Base-by-base conservation (phyloP, 2,113 vertebrate species). In the Scytalopus superciliaris region DNA sequence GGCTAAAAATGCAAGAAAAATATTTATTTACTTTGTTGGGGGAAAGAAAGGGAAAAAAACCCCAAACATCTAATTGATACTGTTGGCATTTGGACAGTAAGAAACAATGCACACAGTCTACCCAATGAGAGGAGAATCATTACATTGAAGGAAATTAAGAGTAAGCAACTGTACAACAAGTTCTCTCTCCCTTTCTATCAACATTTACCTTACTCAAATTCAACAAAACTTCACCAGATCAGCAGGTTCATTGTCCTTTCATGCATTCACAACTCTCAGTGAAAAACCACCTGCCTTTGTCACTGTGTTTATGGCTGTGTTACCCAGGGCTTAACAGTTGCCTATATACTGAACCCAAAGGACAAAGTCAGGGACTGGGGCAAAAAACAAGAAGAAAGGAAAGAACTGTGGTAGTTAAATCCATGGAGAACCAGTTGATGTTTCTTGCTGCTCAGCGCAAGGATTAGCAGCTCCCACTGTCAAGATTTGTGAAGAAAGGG, bases 1-100 rank as follows among this genome's bases (percentile, higher is more conserved):
- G 37, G 37, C 44, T 73, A 89, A 91, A 95, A 85, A 94, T 44
- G 37, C 9, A 77, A 92, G 60, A 22, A 88, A 91, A 75, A 57
- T 25, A 57, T 68, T 77, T 92, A 78, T 94, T 94, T 80, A 33
- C 33, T 76, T 84, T 85, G 12, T 60, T 62, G 63, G 5, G 16
- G 13, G 13, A 53, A 95, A 75, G 17, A 68, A 93, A 78, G 10
- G 8, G 7, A 5, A 19, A 39, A 10, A 30, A 7, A 23, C 30
- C 55, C 1, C 3, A 78, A 68, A 3, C 16, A 50, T 35, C 47
- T 87, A 72, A 63, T 87, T 56, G 33, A 60, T 70, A 35, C 12
- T 30, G 9, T 50, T 72, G 40, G 21, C 25, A 52, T 73, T 80
- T 66, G 8, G 19, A 62, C 7, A 55, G 31, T 50, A 23, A 77